phyloP scores from a whole-genome alignment of 2,797 vertebrate genomes.

The Paguma larvata region DNA sequence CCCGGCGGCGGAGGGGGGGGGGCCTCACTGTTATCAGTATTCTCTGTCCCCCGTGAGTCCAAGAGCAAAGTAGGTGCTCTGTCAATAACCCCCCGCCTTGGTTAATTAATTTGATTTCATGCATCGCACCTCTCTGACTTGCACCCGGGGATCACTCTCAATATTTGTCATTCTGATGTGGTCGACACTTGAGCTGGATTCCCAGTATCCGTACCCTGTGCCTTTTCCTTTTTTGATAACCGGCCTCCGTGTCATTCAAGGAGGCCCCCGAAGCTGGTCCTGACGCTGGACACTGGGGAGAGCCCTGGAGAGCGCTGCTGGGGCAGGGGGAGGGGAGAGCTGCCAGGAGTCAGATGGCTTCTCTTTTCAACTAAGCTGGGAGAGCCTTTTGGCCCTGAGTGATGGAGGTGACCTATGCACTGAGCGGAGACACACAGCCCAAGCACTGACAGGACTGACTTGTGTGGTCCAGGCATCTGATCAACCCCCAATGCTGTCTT shows the following conservation, averaged over 20 bases:
- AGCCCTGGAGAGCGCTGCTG: background rate
- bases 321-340: background rate
- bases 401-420: background rate
- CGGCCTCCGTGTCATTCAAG: background rate
- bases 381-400: background rate
- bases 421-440: background rate
- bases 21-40: background rate
- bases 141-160: background rate
- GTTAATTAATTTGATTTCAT: background rate
- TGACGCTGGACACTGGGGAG: background rate
- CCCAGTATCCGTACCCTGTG: background rate
- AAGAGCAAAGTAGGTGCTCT: background rate
- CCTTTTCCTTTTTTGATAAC: background rate
- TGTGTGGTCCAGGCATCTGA: background rate
- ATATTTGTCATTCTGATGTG: background rate
- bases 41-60: rapidly evolving
- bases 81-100: background rate
- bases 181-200: background rate
- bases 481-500: background rate
- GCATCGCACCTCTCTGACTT: background rate
- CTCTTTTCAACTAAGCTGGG: background rate
- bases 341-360: background rate
- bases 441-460: background rate
- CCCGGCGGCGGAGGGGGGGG: background rate
- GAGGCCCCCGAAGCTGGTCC: background rate